Percentiles rank a stretch among this genome's conserved stretches.
phyloP scores from a whole-genome alignment of 2,113 vertebrate species.

The Paracanthobrama guichenoti region DNA sequence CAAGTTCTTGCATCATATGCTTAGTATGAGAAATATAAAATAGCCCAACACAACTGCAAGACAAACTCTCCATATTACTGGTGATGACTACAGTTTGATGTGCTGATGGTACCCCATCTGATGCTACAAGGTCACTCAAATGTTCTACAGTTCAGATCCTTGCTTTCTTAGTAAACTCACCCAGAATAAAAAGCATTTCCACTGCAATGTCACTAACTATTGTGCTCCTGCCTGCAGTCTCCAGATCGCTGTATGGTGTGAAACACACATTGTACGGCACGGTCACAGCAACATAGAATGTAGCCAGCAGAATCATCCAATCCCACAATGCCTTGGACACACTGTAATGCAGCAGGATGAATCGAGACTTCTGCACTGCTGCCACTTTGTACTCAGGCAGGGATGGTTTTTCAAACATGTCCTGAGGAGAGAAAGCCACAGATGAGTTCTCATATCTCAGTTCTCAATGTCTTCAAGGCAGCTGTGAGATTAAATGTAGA shows the following conservation, averaged over 20 bases:
- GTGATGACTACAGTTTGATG: neutral
- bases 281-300: conserved; percentile 93
- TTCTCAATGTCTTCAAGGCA: neutral
- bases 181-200: conserved; percentile 96
- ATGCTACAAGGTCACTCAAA: neutral
- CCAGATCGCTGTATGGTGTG: conserved; percentile 80
- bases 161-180: conserved; percentile 68
- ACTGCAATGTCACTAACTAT: conserved; percentile 90
- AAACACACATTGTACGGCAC: conserved; percentile 98
- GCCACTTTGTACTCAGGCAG: conserved; percentile 96
- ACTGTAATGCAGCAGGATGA: conserved; percentile 97
- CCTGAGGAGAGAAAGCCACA: conserved; percentile 65
- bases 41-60: neutral
- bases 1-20: neutral
- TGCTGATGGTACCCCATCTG: neutral
- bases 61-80: neutral
- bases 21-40: neutral
- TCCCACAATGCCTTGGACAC: conserved; percentile 95
- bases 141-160: neutral
- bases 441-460: neutral
- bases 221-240: conserved; percentile 82
- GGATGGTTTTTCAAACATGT: conserved; percentile 85
- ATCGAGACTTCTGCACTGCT: conserved; percentile 89
- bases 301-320: conserved; percentile 94
- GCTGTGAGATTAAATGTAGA: neutral